Conservation (phyloP, 2,113 vertebrate genomes). For the Rhea pennata region DNA sequence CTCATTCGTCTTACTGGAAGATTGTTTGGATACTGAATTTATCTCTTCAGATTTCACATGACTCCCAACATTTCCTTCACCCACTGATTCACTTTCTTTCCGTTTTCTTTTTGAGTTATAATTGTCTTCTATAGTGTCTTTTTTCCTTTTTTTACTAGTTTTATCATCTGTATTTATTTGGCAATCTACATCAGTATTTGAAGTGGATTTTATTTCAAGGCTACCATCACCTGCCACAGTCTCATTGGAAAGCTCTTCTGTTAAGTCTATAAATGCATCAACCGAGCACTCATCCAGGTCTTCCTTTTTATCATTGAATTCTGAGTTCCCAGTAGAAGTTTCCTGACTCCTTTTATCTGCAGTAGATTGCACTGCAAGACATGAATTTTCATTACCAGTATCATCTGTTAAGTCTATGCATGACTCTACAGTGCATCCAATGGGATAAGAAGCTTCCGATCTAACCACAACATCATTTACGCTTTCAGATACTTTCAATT, state of each 20-base stretch:
- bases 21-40: constrained; percentile 25
- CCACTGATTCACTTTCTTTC: constrained; percentile 52
- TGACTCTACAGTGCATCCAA: not conserved
- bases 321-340: not conserved
- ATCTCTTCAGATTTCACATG: constrained; percentile 44
- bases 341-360: not conserved
- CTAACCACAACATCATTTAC: not conserved
- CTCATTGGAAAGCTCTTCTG: constrained; percentile 50
- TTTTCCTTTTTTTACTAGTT: constrained; percentile 77
- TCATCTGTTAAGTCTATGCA: constrained; percentile 62
- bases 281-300: not conserved
- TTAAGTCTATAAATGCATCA: constrained; percentile 51
- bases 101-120: constrained; percentile 67
- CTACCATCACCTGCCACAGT: not conserved
- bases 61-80: constrained; percentile 34
- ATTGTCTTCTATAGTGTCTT: constrained; percentile 23
- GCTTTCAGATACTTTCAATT: constrained; percentile 36
- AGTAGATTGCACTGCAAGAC: not conserved
- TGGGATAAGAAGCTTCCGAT: not conserved
- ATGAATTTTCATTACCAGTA: constrained; percentile 45
- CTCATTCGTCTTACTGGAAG: constrained; percentile 39
- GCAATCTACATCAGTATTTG: constrained; percentile 30
- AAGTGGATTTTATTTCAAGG: constrained; percentile 41
- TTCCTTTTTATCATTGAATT: constrained; percentile 50
- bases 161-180: constrained; percentile 58